Conservation (phyloP, 2,797 vertebrate species). For the Cyclura pinguis region DNA sequence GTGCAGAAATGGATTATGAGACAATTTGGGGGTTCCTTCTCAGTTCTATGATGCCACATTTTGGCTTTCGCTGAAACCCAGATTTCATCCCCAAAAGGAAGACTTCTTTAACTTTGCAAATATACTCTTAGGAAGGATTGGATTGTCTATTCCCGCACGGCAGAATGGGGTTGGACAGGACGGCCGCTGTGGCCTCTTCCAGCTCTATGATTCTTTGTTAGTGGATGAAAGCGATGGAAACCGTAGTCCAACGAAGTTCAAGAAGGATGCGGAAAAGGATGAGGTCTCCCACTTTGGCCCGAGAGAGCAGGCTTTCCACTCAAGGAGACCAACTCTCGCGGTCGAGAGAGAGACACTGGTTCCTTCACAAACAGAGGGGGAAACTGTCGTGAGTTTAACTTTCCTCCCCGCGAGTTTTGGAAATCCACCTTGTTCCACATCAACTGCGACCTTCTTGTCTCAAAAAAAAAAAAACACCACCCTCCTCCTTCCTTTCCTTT, state of each 20-base stretch:
- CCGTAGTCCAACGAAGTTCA: background rate
- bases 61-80: background rate
- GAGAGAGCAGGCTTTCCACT: background rate
- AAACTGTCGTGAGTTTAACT: background rate
- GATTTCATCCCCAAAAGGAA: no score
- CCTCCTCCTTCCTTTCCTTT: no score
- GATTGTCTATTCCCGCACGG: no score
- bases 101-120: no score
- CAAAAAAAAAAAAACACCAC: no score
- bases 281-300: background rate
- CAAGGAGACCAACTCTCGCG: background rate
- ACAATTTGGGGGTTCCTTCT: background rate
- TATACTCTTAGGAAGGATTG: no score
- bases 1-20: background rate
- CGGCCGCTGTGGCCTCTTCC: no score
- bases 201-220: no score
- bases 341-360: background rate
- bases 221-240: background rate
- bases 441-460: background rate
- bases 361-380: background rate
- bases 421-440: slow-evolving; percentile 13
- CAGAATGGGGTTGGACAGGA: no score
- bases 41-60: background rate
- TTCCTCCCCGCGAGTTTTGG: background rate
- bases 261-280: background rate